Evolutionary conservation across 2,888 invertebrate genomes (phyloP).

Genomic region (Cryptus viduatorius): DNA sequence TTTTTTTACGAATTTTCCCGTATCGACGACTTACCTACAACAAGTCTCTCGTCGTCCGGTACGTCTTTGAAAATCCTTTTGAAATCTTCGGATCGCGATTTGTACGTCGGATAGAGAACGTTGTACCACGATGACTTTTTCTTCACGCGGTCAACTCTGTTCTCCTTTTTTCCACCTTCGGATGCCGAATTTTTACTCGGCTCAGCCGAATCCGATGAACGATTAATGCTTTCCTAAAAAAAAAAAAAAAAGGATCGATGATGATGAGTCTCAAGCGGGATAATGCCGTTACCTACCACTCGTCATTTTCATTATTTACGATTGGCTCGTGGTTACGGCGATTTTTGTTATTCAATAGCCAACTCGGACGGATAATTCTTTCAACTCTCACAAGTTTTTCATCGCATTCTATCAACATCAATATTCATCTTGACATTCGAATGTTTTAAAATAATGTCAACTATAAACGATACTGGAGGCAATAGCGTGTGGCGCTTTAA

Average conservation of each 20-base stretch:
- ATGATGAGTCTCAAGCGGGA: background rate
- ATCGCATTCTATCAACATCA: background rate
- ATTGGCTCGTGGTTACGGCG: background rate
- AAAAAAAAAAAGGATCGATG: background rate
- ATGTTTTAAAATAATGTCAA: too few relatives aligned
- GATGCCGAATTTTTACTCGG: slow-evolving; percentile 75
- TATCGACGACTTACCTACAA: slow-evolving; percentile 91
- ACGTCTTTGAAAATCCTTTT: slow-evolving; percentile 96
- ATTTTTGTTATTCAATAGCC: background rate
- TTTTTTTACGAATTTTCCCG: background rate
- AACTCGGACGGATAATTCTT: background rate
- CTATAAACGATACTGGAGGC: too few relatives aligned
- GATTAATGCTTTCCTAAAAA: slow-evolving; percentile 79
- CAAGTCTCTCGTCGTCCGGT: slow-evolving; percentile 95
- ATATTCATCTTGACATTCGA: too few relatives aligned
- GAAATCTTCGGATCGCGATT: slow-evolving; percentile 96
- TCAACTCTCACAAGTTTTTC: background rate
- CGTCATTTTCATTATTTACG: background rate
- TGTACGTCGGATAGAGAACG: slow-evolving; percentile 95
- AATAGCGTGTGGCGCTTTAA: too few relatives aligned
- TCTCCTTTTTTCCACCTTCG: slow-evolving; percentile 82
- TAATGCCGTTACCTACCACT: slow-evolving; percentile 2
- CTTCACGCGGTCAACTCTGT: slow-evolving; percentile 87
- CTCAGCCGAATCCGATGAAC: slow-evolving; percentile 83
- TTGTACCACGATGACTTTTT: slow-evolving; percentile 94